phyloP scores from a whole-genome alignment of 2,113 vertebrate species.

The Rhizomys pruinosus region DNA sequence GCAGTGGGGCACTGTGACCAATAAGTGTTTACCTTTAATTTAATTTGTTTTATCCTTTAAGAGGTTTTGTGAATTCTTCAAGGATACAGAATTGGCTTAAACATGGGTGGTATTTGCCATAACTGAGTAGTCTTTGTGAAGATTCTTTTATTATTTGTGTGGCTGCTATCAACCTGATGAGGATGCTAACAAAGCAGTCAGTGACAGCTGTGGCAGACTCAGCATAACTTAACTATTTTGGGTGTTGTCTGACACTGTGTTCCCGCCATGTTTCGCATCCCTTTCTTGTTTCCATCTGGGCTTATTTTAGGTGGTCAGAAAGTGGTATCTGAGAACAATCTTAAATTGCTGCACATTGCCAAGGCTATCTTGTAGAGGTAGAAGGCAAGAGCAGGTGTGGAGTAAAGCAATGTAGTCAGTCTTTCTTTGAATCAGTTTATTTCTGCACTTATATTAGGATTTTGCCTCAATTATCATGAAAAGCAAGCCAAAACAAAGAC shows the following conservation, averaged over 20 bases:
- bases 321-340: background rate
- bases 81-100: slow-evolving; percentile 17
- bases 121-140: slow-evolving; percentile 21
- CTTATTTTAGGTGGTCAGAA: background rate
- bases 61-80: slow-evolving; percentile 4
- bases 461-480: slow-evolving; percentile 30
- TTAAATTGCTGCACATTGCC: background rate
- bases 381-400: background rate
- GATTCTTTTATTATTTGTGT: background rate
- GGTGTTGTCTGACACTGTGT: background rate
- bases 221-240: background rate
- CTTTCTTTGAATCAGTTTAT: background rate
- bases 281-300: background rate
- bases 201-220: background rate
- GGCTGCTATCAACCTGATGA: background rate
- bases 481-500: background rate
- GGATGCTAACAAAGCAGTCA: background rate
- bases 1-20: background rate
- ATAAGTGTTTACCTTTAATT: slow-evolving; percentile 38
- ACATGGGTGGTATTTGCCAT: slow-evolving; percentile 24
- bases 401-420: background rate
- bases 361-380: background rate
- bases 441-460: background rate
- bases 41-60: slow-evolving; percentile 51
- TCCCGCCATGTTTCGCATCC: background rate